phyloP scores from a whole-genome alignment of 2,113 vertebrate species.

The Pseudonaja textilis region DNA sequence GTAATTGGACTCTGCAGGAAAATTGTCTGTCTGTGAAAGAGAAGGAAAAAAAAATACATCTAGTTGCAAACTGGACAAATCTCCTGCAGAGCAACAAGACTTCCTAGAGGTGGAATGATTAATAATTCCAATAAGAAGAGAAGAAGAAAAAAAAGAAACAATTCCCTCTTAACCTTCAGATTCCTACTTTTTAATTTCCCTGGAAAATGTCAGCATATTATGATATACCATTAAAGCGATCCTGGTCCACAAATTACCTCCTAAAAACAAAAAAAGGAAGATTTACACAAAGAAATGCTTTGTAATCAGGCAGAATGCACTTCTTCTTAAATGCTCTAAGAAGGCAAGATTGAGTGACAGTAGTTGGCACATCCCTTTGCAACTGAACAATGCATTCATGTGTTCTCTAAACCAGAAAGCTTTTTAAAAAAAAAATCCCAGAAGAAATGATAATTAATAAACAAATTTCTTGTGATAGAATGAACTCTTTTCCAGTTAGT shows the following conservation, averaged over 20 bases:
- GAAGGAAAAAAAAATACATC: constrained; percentile 85
- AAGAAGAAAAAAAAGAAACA: constrained; percentile 62
- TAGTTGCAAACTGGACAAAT: constrained; percentile 81
- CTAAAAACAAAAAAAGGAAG: constrained; percentile 79
- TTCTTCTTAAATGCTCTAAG: not conserved
- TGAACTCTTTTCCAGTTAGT: not conserved
- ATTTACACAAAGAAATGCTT: constrained; percentile 62
- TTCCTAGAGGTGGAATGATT: constrained; percentile 87
- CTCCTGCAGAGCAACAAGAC: constrained; percentile 87
- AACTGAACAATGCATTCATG: constrained; percentile 23
- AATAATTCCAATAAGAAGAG: constrained; percentile 75
- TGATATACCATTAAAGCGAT: constrained; percentile 81
- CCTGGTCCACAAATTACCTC: constrained; percentile 80
- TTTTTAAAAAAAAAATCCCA: not conserved
- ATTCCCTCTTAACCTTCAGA: constrained; percentile 75
- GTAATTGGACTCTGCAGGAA: constrained; percentile 99
- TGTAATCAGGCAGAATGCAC: constrained; percentile 69
- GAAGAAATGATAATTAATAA: not conserved
- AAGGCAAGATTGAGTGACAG: constrained; percentile 63
- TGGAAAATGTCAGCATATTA: constrained; percentile 79
- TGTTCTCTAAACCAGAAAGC: not conserved
- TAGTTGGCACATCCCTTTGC: constrained; percentile 66
- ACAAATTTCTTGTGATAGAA: not conserved
- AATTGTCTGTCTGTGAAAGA: constrained; percentile 98
- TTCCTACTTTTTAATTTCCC: constrained; percentile 86